Evolutionary conservation across 2,113 vertebrate genomes (phyloP).

Genomic region (Tenebrosternarchus preto): DNA sequence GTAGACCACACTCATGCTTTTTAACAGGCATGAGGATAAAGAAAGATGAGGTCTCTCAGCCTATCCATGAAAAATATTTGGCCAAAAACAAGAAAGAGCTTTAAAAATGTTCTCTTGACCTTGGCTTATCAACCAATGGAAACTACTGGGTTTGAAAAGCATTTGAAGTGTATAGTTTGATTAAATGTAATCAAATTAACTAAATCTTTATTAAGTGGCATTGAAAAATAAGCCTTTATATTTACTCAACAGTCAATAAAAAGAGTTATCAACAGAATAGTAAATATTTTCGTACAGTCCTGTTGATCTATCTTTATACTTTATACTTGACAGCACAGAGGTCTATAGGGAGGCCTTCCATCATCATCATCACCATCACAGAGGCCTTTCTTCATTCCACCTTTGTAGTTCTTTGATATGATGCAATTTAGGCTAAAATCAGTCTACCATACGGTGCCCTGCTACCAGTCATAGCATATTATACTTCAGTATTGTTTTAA

Average conservation of each 20-base stretch:
- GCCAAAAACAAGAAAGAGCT: not conserved
- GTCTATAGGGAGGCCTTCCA: too few relatives aligned
- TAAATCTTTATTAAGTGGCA: too few relatives aligned
- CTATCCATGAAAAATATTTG: not conserved
- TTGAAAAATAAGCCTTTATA: too few relatives aligned
- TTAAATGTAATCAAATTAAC: constrained; percentile 10
- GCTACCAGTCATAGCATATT: not conserved
- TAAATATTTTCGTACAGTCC: not conserved
- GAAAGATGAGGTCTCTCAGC: not conserved
- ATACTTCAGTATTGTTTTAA: not conserved
- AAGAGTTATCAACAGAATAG: too few relatives aligned
- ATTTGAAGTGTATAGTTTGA: not conserved
- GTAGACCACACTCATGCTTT: not conserved
- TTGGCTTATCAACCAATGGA: not conserved
- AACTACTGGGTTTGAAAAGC: not conserved
- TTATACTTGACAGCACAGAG: too few relatives aligned
- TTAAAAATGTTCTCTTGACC: not conserved
- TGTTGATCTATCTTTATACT: too few relatives aligned
- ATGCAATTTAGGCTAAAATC: too few relatives aligned
- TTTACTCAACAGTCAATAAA: too few relatives aligned
- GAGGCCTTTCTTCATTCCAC: too few relatives aligned
- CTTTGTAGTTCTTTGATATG: too few relatives aligned
- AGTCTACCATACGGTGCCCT: too few relatives aligned
- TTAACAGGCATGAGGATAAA: not conserved
- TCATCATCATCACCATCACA: too few relatives aligned